phyloP scores from a whole-genome alignment of 2,113 vertebrate species.

The Colistium nudipinnis region DNA sequence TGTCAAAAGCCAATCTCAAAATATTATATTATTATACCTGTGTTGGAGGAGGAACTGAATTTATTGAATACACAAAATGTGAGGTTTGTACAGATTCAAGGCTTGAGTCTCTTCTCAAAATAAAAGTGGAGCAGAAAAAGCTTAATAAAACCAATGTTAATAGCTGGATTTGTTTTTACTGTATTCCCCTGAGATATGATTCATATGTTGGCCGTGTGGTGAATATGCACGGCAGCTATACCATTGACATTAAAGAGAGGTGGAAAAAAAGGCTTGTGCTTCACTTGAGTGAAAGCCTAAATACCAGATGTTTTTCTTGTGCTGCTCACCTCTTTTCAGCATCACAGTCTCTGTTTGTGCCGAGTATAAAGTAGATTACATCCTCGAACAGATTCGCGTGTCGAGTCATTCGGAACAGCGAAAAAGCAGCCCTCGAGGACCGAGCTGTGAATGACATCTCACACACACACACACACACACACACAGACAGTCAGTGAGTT shows the following conservation, averaged over 20 bases:
- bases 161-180: too few relatives aligned
- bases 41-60: too few relatives aligned
- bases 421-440: background rate
- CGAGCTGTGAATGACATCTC: conserved; percentile 24
- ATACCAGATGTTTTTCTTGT: background rate
- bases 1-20: too few relatives aligned
- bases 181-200: too few relatives aligned
- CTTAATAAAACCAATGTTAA: too few relatives aligned
- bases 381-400: background rate
- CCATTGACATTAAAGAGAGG: background rate
- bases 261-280: too few relatives aligned
- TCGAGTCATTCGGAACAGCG: conserved; percentile 1
- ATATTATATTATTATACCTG: too few relatives aligned
- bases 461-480: background rate
- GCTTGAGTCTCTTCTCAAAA: background rate
- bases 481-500: conserved; percentile 17
- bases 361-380: background rate
- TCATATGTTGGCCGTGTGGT: background rate
- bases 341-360: conserved; percentile 4
- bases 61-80: background rate
- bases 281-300: background rate
- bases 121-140: background rate
- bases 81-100: background rate
- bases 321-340: background rate
- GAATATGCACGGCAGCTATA: background rate